Conservation (phyloP, 1,140 invertebrate genomes). For the Phthorimaea operculella region DNA sequence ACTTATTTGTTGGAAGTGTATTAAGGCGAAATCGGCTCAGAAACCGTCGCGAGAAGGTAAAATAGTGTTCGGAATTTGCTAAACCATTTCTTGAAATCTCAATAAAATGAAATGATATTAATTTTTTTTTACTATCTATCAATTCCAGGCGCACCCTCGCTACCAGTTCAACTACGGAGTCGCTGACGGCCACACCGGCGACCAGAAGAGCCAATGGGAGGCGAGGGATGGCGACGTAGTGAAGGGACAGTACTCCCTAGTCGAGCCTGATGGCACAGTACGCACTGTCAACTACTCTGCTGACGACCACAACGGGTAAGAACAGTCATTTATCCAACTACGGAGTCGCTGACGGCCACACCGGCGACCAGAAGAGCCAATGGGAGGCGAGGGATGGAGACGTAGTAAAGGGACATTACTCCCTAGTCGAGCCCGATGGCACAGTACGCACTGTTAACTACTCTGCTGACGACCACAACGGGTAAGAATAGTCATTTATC, state of each 20-base stretch:
- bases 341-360: conserved; percentile 71
- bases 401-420: conserved; percentile 8
- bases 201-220: conserved; percentile 75
- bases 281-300: conserved; percentile 70
- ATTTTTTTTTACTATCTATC: no score
- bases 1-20: no score
- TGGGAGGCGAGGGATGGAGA: conserved; percentile 59
- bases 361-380: conserved; percentile 65
- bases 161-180: conserved; percentile 82
- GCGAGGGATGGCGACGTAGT: conserved; percentile 72
- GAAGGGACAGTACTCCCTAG: conserved; percentile 68
- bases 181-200: conserved; percentile 77
- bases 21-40: no score
- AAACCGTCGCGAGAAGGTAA: no score
- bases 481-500: not conserved
- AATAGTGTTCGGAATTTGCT: no score
- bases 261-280: conserved; percentile 69
- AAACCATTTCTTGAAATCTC: no score
- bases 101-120: no score
- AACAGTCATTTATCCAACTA: not conserved
- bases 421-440: conserved; percentile 17
- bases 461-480: conserved; percentile 21
- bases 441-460: not conserved
- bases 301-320: conserved; percentile 67
- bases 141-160: conserved; percentile 67